A percentile compares a stretch with the other conserved stretches of the same genome.
These are phyloP conservation scores for Sipha flava DNA, from an alignment of 1,140 invertebrate genomes.

Conservation along the genomic window DNA sequence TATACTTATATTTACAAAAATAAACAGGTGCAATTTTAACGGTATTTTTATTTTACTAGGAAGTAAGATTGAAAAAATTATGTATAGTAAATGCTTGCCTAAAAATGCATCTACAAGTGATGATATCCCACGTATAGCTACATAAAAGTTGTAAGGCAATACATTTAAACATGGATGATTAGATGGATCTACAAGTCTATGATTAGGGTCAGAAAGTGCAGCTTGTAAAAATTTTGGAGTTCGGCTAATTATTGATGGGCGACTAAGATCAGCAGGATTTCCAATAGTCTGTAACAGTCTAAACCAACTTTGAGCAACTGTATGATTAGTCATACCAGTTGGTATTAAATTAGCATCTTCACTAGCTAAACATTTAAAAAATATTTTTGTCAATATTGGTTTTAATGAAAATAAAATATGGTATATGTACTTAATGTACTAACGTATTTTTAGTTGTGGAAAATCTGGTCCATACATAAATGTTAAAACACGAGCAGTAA, in stretches of 20 bases:
- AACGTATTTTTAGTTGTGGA: constrained; percentile 75
- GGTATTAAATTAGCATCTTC: constrained; percentile 76
- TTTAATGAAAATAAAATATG: neutral
- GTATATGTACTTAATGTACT: neutral
- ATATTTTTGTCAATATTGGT: neutral
- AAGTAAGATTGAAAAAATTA: neutral
- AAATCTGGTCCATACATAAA: constrained; percentile 85
- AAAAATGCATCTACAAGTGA: constrained; percentile 91
- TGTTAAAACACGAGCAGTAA: constrained; percentile 72
- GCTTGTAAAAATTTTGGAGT: constrained; percentile 60
- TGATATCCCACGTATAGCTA: constrained; percentile 87
- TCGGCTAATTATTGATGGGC: constrained; percentile 57
- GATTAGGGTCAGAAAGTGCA: constrained; percentile 59
- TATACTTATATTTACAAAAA: constrained; percentile 25
- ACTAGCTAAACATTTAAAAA: constrained; percentile 54
- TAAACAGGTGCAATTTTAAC: neutral
- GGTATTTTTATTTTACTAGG: neutral
- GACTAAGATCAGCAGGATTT: constrained; percentile 85
- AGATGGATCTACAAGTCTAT: constrained; percentile 60
- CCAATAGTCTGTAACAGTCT: constrained; percentile 84
- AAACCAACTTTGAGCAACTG: constrained; percentile 89
- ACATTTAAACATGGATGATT: constrained; percentile 83
- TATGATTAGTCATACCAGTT: constrained; percentile 73
- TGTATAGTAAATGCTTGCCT: constrained; percentile 53
- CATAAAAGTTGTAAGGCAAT: constrained; percentile 82